Evolutionary conservation across 2,888 invertebrate genomes (phyloP), one percentile per base, ranked within the genome.

Genomic region (Physocephala rufipes): DNA sequence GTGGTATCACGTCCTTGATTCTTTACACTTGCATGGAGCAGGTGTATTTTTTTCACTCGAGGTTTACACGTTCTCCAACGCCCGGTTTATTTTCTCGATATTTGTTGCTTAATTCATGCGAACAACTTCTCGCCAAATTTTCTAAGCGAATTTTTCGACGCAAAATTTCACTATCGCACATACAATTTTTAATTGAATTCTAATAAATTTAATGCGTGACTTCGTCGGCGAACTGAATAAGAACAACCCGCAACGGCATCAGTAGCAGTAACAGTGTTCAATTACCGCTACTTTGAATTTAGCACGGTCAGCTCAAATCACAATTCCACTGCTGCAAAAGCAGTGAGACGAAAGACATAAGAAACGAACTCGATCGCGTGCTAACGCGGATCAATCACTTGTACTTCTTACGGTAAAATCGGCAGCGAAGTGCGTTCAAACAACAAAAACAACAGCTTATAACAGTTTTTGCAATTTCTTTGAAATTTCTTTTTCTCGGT

Each of bases 361-460:
- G 74, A 74, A 73, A 74, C 76, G 76, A 77, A 77, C 76, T 75
- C 72, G 76, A 76, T 77, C 59, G 71, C 76, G 76, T 70, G 51
- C 65, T 77, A 74, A 28, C 30, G 65, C 28, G 58, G 28, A 58
- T 49, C 47, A 61, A 47, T 28, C 67, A 76, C 74, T 74, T 76
- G 75, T 73, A 74, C 77, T 74, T 76, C 73, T 79, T 74, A 74
- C 79, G 81, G 79, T 77, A 67, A 28, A 45, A 45, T 49, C 43
- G 16, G 55, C 28, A 26, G 45, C 55, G 21, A n/a, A 24, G 61
- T 59, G 51, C 47, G 61, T 67, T 19, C 53, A 53, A 36, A 51
- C 0, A 51, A 5, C 49, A 51, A 24, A 16, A 55, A 66, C 26
- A 19, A 19, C 65, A 67, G n/a, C 66, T n/a, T 19, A 19, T 66